phyloP scores from a whole-genome alignment of 2,797 vertebrate genomes.

The Enteromius radiatus region DNA sequence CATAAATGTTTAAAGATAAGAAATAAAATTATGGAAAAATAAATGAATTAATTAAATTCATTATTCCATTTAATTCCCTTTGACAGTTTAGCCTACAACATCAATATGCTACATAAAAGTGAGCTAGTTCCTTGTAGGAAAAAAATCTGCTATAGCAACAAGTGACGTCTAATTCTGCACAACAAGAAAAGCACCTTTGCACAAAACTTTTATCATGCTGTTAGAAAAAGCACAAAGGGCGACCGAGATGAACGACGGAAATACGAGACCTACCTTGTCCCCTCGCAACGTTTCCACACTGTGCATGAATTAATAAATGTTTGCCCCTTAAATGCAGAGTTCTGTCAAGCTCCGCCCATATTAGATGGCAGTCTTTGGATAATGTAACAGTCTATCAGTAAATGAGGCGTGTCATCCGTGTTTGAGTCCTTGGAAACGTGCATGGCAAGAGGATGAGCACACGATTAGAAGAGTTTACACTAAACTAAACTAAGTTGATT shows the following conservation, averaged over 20 bases:
- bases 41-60: background rate
- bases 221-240: background rate
- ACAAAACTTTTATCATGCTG: background rate
- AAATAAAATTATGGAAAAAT: background rate
- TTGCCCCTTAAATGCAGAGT: background rate
- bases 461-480: background rate
- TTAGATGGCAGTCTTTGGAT: background rate
- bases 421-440: background rate
- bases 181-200: background rate
- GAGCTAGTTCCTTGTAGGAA: background rate
- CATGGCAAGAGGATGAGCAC: background rate
- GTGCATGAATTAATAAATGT: background rate
- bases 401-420: background rate
- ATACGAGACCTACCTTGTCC: background rate
- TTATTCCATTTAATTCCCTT: background rate
- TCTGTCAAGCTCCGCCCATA: conserved; percentile 14
- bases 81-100: background rate
- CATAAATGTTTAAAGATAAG: background rate
- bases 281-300: background rate
- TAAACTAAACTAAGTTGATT: background rate
- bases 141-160: conserved; percentile 35
- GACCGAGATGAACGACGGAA: background rate
- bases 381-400: background rate
- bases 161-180: conserved; percentile 17
- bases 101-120: background rate